phyloP scores from a whole-genome alignment of 1,140 invertebrate genomes.

The Teleopsis dalmanni region DNA sequence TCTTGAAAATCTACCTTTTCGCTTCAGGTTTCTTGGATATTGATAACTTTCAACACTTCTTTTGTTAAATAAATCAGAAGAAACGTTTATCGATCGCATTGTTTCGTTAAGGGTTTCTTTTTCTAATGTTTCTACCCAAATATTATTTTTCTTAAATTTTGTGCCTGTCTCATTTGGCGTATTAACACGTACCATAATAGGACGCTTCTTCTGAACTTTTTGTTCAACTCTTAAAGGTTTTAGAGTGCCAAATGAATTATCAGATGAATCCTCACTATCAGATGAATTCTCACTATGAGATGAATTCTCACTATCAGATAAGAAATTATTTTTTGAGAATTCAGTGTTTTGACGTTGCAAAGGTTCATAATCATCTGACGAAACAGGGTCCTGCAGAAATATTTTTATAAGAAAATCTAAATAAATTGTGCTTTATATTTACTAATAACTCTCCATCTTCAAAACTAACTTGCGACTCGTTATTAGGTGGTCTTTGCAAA shows the following conservation, averaged over 20 bases:
- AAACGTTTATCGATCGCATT: constrained; percentile 50
- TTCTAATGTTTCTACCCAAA: constrained; percentile 55
- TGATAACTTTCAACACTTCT: constrained; percentile 57
- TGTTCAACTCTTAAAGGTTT: too few relatives aligned
- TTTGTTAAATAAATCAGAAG: constrained; percentile 46
- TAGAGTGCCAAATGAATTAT: too few relatives aligned
- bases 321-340: neutral
- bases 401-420: too few relatives aligned
- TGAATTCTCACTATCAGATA: constrained; percentile 9
- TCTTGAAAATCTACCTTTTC: constrained; percentile 32
- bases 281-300: constrained; percentile 11
- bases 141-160: constrained; percentile 51
- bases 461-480: constrained; percentile 23
- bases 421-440: too few relatives aligned
- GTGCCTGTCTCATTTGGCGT: constrained; percentile 32
- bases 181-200: constrained; percentile 47
- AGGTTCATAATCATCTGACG: constrained; percentile 24
- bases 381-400: constrained; percentile 16
- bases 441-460: constrained; percentile 21
- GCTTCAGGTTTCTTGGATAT: constrained; percentile 31
- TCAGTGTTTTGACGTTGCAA: constrained; percentile 37
- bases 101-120: constrained; percentile 56
- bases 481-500: constrained; percentile 42
- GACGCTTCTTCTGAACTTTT: constrained; percentile 28
- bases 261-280: constrained; percentile 38